A percentile compares a stretch with the other conserved stretches of the same genome.
Conservation (phyloP, 23 tunicate genomes). For the Botrylloides violaceus region DNA sequence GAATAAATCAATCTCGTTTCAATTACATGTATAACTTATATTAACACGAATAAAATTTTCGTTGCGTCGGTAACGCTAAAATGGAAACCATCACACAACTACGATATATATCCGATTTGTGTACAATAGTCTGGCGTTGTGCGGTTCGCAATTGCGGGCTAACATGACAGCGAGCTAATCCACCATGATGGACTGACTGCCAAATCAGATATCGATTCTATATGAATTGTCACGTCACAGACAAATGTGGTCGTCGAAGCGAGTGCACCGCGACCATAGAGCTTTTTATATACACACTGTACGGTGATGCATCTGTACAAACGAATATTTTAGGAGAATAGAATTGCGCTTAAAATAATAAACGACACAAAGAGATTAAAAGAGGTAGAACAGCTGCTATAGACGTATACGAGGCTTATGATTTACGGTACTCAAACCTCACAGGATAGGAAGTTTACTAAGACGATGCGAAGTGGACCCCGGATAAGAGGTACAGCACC, state of each 20-base stretch:
- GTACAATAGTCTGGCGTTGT: too few relatives aligned
- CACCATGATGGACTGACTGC: not conserved
- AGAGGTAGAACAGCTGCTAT: not conserved
- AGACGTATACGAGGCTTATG: conserved; percentile 1
- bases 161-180: not conserved
- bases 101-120: too few relatives aligned
- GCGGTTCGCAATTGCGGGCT: not conserved
- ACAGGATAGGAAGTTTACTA: not conserved
- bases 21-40: not conserved
- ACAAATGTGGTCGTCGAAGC: too few relatives aligned
- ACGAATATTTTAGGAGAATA: conserved; percentile 1
- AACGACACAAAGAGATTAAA: not conserved
- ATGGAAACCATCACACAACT: too few relatives aligned
- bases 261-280: too few relatives aligned
- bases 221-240: too few relatives aligned
- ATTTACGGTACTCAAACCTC: conserved; percentile 1
- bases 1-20: not conserved
- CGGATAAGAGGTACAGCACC: conserved; percentile 2
- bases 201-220: too few relatives aligned
- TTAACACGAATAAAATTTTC: not conserved
- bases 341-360: not conserved
- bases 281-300: too few relatives aligned
- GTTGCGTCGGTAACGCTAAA: too few relatives aligned
- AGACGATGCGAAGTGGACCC: not conserved
- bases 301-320: conserved; percentile 1